Conservation (phyloP, 2,888 invertebrate species). For the Serrognathus titanus region DNA sequence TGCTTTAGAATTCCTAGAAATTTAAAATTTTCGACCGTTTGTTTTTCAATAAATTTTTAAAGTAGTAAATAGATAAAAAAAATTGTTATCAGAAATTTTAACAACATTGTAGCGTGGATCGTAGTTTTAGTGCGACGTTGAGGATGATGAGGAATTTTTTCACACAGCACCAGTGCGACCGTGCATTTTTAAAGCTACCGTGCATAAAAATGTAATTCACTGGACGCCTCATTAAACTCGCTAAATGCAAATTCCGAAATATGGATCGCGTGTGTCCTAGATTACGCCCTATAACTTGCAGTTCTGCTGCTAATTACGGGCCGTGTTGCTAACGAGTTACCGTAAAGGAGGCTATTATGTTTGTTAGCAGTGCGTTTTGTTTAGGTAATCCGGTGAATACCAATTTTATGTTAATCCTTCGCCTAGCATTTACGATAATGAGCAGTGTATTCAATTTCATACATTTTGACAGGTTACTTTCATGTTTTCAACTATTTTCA, state of each 20-base stretch:
- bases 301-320: conserved; percentile 26
- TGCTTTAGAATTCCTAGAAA: no score
- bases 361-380: not conserved
- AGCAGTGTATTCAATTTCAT: no score
- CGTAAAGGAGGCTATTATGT: conserved; percentile 27
- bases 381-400: not conserved
- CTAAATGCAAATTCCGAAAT: conserved; percentile 19
- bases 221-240: not conserved
- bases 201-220: not conserved
- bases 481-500: no score
- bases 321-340: conserved; percentile 25
- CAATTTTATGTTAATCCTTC: not conserved
- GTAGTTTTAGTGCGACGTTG: no score
- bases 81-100: no score
- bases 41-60: not conserved
- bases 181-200: not conserved
- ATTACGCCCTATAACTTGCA: conserved; percentile 22
- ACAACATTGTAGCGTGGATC: no score
- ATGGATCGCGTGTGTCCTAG: conserved; percentile 12
- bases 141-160: not conserved
- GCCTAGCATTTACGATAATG: not conserved
- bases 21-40: no score
- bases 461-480: no score
- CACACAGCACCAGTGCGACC: not conserved
- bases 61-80: not conserved